Conservation (phyloP, 1,140 invertebrate genomes). For the Euborellia annulipes region DNA sequence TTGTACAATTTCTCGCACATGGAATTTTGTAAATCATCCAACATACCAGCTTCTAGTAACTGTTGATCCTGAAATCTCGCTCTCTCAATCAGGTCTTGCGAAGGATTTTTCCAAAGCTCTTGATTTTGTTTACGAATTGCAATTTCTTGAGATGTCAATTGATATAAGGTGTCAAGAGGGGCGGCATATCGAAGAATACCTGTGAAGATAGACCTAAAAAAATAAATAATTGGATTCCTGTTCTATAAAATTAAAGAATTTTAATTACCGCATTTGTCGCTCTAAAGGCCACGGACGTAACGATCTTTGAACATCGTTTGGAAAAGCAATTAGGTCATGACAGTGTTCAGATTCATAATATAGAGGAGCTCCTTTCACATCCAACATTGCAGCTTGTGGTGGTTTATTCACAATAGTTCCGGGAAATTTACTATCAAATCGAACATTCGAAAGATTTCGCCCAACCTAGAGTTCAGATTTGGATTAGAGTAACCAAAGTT, state of each 20-base stretch:
- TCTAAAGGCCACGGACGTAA: neutral
- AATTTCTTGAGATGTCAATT: constrained; percentile 4
- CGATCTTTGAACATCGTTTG: constrained; percentile 12
- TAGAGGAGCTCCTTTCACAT: neutral
- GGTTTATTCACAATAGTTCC: constrained; percentile 1
- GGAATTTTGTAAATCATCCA: neutral
- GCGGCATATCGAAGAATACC: constrained; percentile 6
- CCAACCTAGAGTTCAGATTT: too few species aligned
- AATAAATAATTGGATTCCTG: too few species aligned
- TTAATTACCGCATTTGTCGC: constrained; percentile 4
- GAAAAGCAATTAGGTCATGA: constrained; percentile 11
- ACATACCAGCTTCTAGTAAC: neutral
- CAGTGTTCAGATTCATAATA: neutral
- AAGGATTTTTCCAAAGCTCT: neutral
- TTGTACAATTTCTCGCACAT: neutral
- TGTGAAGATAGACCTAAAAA: constrained; percentile 14
- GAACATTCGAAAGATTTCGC: constrained; percentile 9
- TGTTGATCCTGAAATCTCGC: neutral
- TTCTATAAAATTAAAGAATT: too few species aligned
- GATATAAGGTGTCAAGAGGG: constrained; percentile 6
- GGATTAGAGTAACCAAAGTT: too few species aligned
- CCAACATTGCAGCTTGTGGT: constrained; percentile 3
- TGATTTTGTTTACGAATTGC: neutral
- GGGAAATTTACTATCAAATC: constrained; percentile 7
- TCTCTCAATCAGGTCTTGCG: too few species aligned